Evolutionary conservation across 2,113 vertebrate species (phyloP).

Genomic region (Pavo muticus): DNA sequence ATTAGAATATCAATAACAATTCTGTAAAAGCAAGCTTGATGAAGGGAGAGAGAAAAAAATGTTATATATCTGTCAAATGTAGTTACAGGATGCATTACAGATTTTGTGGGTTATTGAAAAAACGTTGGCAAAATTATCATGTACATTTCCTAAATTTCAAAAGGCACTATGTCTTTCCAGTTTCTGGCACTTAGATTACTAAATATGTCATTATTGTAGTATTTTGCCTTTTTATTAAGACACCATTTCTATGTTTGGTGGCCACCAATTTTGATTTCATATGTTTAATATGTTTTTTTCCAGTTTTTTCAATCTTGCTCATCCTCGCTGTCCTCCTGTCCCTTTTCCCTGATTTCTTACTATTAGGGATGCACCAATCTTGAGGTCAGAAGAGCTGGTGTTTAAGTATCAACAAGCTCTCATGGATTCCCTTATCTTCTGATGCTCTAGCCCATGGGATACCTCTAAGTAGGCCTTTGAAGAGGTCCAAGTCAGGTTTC

Average conservation of each 20-base stretch:
- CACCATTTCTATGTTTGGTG: fast-evolving
- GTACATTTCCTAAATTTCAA: not conserved
- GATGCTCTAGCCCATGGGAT: too few species aligned
- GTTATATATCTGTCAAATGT: fast-evolving
- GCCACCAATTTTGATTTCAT: too few species aligned
- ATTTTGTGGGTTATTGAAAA: not conserved
- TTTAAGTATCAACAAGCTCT: too few species aligned
- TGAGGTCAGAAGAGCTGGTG: too few species aligned
- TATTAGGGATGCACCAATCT: too few species aligned
- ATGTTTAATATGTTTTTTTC: too few species aligned
- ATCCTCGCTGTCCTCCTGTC: too few species aligned
- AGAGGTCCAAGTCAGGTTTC: too few species aligned
- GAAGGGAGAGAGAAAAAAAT: not conserved
- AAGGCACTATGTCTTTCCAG: not conserved
- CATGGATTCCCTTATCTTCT: too few species aligned
- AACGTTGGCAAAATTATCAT: not conserved
- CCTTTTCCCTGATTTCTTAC: too few species aligned
- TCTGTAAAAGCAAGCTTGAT: not conserved
- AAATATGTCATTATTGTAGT: not conserved
- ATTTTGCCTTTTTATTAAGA: not conserved
- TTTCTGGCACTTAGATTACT: not conserved
- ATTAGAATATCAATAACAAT: not conserved
- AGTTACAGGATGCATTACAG: not conserved
- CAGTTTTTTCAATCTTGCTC: too few species aligned
- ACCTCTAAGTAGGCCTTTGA: too few species aligned